These are phyloP conservation scores for Naja naja DNA, from an alignment of 2,113 vertebrate species.

Conservation along the genomic window DNA sequence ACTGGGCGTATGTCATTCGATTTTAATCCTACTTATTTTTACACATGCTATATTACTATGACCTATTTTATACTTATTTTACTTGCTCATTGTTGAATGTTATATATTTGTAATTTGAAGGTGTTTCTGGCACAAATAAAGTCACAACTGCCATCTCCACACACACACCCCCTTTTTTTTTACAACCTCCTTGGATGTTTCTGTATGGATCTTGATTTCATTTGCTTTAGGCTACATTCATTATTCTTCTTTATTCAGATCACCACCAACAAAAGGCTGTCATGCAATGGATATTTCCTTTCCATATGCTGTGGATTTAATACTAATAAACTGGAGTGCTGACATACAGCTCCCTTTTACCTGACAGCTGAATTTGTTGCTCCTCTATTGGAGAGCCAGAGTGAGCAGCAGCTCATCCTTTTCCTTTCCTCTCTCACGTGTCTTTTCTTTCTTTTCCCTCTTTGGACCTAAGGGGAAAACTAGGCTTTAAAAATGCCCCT, in stretches of 20 bases:
- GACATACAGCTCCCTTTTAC: slow-evolving; percentile 33
- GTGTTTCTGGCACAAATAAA: neutral
- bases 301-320: slow-evolving; percentile 14
- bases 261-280: slow-evolving; percentile 5
- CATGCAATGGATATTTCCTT: neutral
- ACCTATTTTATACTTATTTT: neutral
- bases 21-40: neutral
- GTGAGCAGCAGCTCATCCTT: neutral
- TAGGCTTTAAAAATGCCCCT: neutral
- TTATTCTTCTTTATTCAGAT: slow-evolving; percentile 3
- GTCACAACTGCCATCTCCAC: neutral
- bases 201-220: slow-evolving; percentile 7
- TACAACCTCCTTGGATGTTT: neutral
- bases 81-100: neutral
- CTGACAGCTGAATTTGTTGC: neutral
- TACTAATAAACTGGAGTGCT: slow-evolving; percentile 26
- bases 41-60: neutral
- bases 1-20: neutral
- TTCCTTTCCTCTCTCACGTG: slow-evolving; percentile 26
- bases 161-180: neutral
- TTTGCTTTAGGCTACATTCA: slow-evolving; percentile 27
- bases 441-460: neutral
- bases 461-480: slow-evolving; percentile 25
- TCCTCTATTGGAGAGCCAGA: slow-evolving; percentile 1
- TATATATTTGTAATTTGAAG: neutral